Base-by-base conservation (phyloP, 2,113 vertebrate species). In the Natator depressus region DNA sequence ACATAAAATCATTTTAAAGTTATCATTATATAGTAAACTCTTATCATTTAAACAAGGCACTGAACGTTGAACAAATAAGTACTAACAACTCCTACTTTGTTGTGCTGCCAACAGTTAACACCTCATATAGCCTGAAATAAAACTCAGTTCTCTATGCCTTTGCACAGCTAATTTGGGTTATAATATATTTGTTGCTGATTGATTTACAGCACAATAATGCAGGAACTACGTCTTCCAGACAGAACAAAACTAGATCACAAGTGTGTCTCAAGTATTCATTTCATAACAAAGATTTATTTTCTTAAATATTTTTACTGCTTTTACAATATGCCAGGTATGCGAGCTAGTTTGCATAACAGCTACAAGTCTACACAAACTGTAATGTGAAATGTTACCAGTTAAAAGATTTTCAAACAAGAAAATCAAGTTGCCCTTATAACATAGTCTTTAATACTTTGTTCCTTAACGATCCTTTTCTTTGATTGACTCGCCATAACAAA, bases 11-110 rank as follows among this genome's bases (percentile, higher is more conserved):
- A 20, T 80, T 85, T 20, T 14, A 0, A 87, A 88, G 17, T 54
- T 50, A 84, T 27, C 1, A 0, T 88, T 89, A 59, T 8, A 42
- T 84, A 92, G 89, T 69, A 82, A 89, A 84, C 8, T 47, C 54
- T 51, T 62, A 25, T 86, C 80, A 92, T 27, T 85, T 50, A 95
- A 96, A 94, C 85, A 93, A 80, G 76, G 85, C 29, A 8, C n/a
- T 69, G 31, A 97, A 80, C 47, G 87, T 27, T 89, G 75, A 89
- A 85, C 24, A 84, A 50, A 65, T 78, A 54, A 20, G 19, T 38
- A 91, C 11, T 27, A 90, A 62, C 88, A 90, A 96, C 72, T 91
- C 46, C 55, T 93, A 94, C 2, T 3, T 83, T 14, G 0, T 12
- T 0, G 0, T 79, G 50, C 82, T 90, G 80, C 75, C 59, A 85